Conservation (phyloP, 2,113 vertebrate genomes). For the Tauraco erythrolophus region DNA sequence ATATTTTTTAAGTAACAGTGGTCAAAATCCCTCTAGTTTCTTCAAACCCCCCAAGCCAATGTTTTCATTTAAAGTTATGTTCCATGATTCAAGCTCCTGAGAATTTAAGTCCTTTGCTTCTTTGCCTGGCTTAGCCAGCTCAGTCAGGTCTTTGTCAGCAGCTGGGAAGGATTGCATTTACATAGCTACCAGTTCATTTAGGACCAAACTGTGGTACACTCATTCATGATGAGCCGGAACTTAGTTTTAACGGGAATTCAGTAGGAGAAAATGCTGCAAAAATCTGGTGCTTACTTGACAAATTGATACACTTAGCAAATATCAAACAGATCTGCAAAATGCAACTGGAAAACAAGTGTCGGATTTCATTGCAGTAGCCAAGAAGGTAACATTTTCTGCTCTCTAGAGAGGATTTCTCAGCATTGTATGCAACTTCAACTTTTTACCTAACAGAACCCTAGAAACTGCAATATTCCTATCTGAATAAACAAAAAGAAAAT, state of each 20-base stretch:
- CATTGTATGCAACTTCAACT: neutral
- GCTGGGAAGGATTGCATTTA: neutral
- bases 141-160: slow-evolving; percentile 32
- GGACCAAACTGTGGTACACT: neutral
- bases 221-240: neutral
- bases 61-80: slow-evolving; percentile 14
- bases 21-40: neutral
- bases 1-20: neutral
- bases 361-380: slow-evolving; percentile 20
- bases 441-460: slow-evolving; percentile 19
- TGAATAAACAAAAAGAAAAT: neutral
- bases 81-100: slow-evolving; percentile 35
- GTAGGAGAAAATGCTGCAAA: neutral
- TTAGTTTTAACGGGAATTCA: neutral
- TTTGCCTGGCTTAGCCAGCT: neutral
- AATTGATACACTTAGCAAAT: neutral
- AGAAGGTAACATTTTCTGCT: slow-evolving; percentile 33
- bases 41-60: neutral
- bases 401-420: neutral
- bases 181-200: neutral
- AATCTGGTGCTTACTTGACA: neutral
- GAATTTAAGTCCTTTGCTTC: slow-evolving; percentile 4
- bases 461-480: slow-evolving; percentile 11
- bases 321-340: neutral
- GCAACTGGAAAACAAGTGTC: slow-evolving; percentile 25